phyloP scores from a whole-genome alignment of 1,140 invertebrate species.

The Zaprionus camerounensis region DNA sequence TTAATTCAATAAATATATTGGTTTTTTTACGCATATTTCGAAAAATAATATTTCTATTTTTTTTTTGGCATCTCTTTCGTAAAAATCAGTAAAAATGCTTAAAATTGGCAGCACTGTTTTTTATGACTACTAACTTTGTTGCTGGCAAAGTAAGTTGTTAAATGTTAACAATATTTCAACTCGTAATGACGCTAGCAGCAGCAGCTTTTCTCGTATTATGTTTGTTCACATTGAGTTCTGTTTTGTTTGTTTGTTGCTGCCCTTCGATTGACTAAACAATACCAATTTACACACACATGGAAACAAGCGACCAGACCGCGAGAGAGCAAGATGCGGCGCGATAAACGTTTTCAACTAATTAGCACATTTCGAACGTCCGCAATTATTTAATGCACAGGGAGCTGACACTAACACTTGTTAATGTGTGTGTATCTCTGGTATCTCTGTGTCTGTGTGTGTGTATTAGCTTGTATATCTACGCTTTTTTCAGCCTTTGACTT shows the following conservation, averaged over 20 bases:
- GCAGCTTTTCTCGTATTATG: slow-evolving; percentile 4
- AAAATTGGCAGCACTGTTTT: no score
- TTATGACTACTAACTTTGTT: no score
- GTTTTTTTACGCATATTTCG: no score
- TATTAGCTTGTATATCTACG: slow-evolving; percentile 7
- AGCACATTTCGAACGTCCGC: slow-evolving; percentile 59
- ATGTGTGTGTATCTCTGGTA: background rate
- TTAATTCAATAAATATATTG: no score
- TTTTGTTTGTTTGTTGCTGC: slow-evolving; percentile 37
- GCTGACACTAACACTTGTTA: slow-evolving; percentile 1
- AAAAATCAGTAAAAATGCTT: no score
- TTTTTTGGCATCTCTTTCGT: no score
- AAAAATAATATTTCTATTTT: no score
- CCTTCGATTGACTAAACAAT: slow-evolving; percentile 54
- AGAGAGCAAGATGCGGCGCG: slow-evolving; percentile 14
- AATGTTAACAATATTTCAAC: background rate
- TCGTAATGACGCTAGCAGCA: background rate
- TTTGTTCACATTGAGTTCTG: slow-evolving; percentile 20
- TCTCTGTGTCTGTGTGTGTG: background rate
- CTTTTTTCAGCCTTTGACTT: slow-evolving; percentile 48
- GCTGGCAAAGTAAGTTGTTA: background rate
- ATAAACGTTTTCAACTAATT: slow-evolving; percentile 76
- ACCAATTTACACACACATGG: slow-evolving; percentile 46
- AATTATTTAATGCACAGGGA: slow-evolving; percentile 49
- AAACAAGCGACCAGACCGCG: background rate